These are phyloP conservation scores for Leucophenga varia DNA, from an alignment of 1,140 invertebrate genomes.

Conservation along the genomic window DNA sequence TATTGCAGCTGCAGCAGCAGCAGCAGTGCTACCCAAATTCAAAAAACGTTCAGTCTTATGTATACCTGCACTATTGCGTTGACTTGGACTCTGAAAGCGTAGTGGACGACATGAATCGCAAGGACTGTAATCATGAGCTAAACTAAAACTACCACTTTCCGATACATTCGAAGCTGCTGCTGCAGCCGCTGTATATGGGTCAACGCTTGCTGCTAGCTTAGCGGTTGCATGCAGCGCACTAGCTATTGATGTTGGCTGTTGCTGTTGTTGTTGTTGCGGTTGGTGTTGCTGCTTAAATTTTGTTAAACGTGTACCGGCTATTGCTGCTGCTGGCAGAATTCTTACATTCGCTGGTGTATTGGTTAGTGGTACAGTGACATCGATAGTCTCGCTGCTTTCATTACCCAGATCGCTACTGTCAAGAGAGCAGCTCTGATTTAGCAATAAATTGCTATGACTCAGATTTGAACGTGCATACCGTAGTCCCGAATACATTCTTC, in stretches of 20 bases:
- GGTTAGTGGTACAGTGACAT: conserved; percentile 4
- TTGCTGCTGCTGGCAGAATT: too few species aligned
- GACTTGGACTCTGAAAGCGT: conserved; percentile 24
- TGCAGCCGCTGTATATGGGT: conserved; percentile 41
- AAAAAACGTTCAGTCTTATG: conserved; percentile 26
- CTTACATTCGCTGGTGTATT: conserved; percentile 2
- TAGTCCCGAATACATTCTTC: conserved; percentile 30
- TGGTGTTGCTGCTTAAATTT: too few species aligned
- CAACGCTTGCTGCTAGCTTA: conserved; percentile 39
- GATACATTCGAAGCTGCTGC: conserved; percentile 19
- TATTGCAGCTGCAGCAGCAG: conserved; percentile 28
- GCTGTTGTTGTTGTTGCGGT: too few species aligned
- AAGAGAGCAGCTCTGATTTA: conserved; percentile 39
- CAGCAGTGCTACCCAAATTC: background rate
- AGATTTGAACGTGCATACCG: conserved; percentile 46
- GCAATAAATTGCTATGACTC: conserved; percentile 46
- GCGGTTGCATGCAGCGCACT: conserved; percentile 44
- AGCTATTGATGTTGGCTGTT: conserved; percentile 20
- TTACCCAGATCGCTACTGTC: conserved; percentile 30
- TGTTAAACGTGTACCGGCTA: background rate
- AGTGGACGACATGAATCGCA: conserved; percentile 42
- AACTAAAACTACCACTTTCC: background rate
- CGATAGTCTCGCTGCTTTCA: conserved; percentile 43
- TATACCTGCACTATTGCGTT: conserved; percentile 27
- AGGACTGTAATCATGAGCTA: conserved; percentile 31